A percentile compares a stretch with the other conserved stretches of the same genome.
Conservation (phyloP, 92 coral and sea anemone genomes). For the Palythoa caribaeorum region DNA sequence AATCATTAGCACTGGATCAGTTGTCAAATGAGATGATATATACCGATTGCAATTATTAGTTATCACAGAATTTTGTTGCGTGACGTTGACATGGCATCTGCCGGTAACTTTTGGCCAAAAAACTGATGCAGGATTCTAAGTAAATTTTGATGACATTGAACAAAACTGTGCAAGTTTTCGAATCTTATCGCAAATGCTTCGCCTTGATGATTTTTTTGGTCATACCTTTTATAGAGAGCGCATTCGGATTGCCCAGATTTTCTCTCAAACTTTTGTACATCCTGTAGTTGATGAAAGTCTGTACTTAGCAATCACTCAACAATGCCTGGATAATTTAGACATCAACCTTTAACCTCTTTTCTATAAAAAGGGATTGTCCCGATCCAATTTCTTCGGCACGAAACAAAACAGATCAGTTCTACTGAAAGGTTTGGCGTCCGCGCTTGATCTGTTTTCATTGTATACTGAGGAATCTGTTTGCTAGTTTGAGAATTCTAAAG, state of each 20-base stretch:
- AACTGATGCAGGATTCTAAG: neutral
- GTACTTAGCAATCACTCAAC: constrained; percentile 39
- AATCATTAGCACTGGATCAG: too few species aligned
- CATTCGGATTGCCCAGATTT: neutral
- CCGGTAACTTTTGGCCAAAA: neutral
- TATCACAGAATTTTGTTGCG: neutral
- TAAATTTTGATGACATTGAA: neutral
- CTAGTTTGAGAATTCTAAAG: constrained; percentile 13
- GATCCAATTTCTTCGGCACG: constrained; percentile 44
- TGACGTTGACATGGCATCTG: neutral
- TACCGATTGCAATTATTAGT: neutral
- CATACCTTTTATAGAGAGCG: neutral
- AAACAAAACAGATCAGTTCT: constrained; percentile 41
- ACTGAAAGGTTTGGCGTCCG: constrained; percentile 36
- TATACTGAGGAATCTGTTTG: constrained; percentile 35
- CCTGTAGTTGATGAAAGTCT: constrained; percentile 30
- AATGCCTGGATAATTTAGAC: constrained; percentile 8
- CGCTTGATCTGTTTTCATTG: constrained; percentile 7
- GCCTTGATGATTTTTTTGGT: neutral
- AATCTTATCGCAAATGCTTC: neutral
- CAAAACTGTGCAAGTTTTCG: neutral
- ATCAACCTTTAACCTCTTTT: constrained; percentile 35
- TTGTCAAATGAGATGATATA: neutral
- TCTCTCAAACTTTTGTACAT: neutral
- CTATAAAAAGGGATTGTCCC: constrained; percentile 14